A percentile compares a stretch with the other conserved stretches of the same genome.
These are phyloP conservation scores for Elephantulus edwardii DNA, from an alignment of 2,113 vertebrate species.

Conservation along the genomic window DNA sequence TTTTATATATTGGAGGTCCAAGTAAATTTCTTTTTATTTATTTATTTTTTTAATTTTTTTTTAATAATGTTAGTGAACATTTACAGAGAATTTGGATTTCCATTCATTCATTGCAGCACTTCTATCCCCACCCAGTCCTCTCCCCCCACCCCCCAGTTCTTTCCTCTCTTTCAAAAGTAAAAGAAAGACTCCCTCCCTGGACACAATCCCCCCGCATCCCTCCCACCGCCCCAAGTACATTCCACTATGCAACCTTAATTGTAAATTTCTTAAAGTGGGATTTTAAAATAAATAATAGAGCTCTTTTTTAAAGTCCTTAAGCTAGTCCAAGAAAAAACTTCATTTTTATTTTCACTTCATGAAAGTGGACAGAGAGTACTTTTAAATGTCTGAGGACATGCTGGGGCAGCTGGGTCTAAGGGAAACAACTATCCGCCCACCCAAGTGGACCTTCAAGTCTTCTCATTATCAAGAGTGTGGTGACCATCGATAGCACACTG, in stretches of 20 bases:
- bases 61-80: no score
- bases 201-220: no score
- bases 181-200: no score
- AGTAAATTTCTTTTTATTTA: no score
- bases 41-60: no score
- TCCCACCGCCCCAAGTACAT: no score
- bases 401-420: rapidly evolving
- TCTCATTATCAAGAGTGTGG: constrained; percentile 32
- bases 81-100: no score
- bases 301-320: not conserved
- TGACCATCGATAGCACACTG: not conserved
- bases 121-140: no score
- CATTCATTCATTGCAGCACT: no score
- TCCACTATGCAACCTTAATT: no score
- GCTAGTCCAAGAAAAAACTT: not conserved
- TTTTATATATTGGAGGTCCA: not conserved
- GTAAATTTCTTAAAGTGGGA: not conserved
- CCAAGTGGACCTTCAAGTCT: constrained; percentile 23
- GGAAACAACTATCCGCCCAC: not conserved
- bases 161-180: no score
- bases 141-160: no score
- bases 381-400: not conserved
- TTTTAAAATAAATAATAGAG: not conserved
- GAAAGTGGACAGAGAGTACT: not conserved
- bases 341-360: not conserved